Conservation (phyloP, 2,113 vertebrate species). For the Nothoprocta perdicaria region DNA sequence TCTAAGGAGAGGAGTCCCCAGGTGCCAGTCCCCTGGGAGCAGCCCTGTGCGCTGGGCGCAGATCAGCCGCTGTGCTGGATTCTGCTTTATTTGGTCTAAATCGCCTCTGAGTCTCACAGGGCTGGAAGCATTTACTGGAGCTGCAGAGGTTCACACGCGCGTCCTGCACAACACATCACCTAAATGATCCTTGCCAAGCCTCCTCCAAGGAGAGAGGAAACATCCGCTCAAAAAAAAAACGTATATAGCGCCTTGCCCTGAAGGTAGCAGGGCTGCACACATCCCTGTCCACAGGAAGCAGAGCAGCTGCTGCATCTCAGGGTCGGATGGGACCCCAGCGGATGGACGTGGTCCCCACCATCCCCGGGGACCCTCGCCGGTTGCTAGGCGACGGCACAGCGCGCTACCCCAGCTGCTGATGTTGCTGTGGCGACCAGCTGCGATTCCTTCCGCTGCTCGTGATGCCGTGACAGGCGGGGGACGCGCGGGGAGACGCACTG, state of each 20-base stretch:
- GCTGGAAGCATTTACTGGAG: neutral
- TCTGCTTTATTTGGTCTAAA: neutral
- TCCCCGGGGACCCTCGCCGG: slow-evolving; percentile 7
- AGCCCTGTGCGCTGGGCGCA: neutral
- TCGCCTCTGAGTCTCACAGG: neutral
- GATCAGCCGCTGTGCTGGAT: neutral
- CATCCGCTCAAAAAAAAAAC: neutral
- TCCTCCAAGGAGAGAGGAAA: neutral
- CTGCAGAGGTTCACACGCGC: neutral
- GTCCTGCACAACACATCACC: neutral
- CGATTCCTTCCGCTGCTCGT: slow-evolving; percentile 41
- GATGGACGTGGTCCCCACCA: neutral
- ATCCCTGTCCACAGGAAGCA: neutral
- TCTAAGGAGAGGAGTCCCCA: neutral
- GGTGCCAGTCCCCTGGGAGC: neutral
- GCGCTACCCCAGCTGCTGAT: slow-evolving; percentile 37
- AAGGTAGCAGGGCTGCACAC: neutral
- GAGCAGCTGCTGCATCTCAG: neutral
- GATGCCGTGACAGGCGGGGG: slow-evolving; percentile 18
- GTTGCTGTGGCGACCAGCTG: slow-evolving; percentile 72
- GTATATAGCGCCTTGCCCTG: neutral
- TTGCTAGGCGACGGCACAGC: slow-evolving; percentile 66
- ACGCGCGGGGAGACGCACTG: slow-evolving; percentile 1
- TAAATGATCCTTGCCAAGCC: neutral
- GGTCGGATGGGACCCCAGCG: neutral